These are phyloP conservation scores for Halictus quadricinctus DNA, from an alignment of 2,888 invertebrate species.

Conservation along the genomic window DNA sequence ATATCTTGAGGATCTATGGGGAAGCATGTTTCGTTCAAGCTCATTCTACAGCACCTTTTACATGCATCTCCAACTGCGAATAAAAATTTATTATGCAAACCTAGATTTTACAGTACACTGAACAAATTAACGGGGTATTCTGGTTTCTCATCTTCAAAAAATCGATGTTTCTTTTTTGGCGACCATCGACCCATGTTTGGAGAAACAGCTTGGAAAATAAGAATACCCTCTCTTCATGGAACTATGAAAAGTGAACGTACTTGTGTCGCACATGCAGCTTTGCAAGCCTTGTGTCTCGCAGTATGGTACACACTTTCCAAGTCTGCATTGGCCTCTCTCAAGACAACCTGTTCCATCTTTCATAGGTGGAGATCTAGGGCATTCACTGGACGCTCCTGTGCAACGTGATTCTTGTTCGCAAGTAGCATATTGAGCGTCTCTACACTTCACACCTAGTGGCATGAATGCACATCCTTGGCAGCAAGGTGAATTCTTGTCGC, in stretches of 20 bases:
- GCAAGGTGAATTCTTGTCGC: slow-evolving; percentile 98
- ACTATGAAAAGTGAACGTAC: slow-evolving; percentile 83
- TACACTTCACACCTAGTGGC: slow-evolving; percentile 91
- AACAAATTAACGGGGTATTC: too few species aligned
- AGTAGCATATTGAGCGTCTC: slow-evolving; percentile 94
- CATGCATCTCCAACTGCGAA: slow-evolving; percentile 93
- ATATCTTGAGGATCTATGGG: slow-evolving; percentile 95
- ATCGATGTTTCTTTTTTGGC: too few species aligned
- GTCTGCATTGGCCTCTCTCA: slow-evolving; percentile 94
- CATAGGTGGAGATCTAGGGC: slow-evolving; percentile 94
- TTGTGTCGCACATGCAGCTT: slow-evolving; percentile 98
- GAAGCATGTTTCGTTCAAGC: slow-evolving; percentile 95
- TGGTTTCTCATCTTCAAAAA: too few species aligned
- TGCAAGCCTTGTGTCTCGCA: slow-evolving; percentile 96
- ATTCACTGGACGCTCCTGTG: slow-evolving; percentile 91
- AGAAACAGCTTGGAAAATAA: too few species aligned
- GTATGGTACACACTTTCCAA: slow-evolving; percentile 96
- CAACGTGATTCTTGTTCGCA: slow-evolving; percentile 96
- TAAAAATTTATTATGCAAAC: background rate
- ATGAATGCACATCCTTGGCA: slow-evolving; percentile 96
- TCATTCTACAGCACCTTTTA: slow-evolving; percentile 95
- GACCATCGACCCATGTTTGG: too few species aligned
- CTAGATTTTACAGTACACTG: too few species aligned
- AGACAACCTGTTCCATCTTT: slow-evolving; percentile 94
- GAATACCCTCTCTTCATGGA: background rate